These are phyloP conservation scores for Ceriagrion tenellum DNA, from an alignment of 2,888 invertebrate species.

Conservation along the genomic window DNA sequence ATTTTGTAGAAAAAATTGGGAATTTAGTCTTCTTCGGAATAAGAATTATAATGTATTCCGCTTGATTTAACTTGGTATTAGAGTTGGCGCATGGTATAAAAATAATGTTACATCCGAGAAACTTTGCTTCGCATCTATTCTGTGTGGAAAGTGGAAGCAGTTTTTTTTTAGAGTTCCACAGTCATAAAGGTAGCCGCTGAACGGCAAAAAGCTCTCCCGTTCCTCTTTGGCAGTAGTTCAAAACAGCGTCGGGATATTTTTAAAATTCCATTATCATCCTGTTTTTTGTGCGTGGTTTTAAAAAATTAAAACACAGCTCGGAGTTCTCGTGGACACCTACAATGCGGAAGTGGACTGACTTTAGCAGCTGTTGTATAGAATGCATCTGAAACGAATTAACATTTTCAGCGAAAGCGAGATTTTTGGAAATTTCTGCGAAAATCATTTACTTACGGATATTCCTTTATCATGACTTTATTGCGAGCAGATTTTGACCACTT, in stretches of 20 bases:
- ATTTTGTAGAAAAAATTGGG: too few relatives aligned
- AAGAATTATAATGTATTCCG: background rate
- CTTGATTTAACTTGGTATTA: too few relatives aligned
- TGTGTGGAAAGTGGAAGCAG: background rate
- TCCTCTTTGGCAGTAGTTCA: background rate
- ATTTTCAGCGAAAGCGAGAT: background rate
- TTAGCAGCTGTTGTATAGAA: background rate
- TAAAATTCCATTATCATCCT: constrained; percentile 8
- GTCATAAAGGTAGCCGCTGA: background rate
- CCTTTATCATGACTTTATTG: too few relatives aligned
- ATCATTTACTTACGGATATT: too few relatives aligned
- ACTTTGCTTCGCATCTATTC: background rate
- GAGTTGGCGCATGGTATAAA: too few relatives aligned
- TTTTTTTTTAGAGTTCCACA: background rate
- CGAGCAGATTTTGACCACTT: too few relatives aligned
- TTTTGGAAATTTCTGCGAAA: too few relatives aligned
- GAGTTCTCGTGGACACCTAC: background rate
- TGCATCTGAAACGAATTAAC: background rate
- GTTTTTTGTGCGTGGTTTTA: background rate
- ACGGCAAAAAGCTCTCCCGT: background rate
- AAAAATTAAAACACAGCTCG: background rate
- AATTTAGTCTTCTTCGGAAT: too few relatives aligned
- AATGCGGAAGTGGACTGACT: background rate
- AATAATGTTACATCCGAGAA: background rate
- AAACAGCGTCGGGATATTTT: background rate